Percentiles rank a stretch among this genome's conserved stretches.
phyloP scores from a whole-genome alignment of 2,797 vertebrate species.

The Anguilla megastoma region DNA sequence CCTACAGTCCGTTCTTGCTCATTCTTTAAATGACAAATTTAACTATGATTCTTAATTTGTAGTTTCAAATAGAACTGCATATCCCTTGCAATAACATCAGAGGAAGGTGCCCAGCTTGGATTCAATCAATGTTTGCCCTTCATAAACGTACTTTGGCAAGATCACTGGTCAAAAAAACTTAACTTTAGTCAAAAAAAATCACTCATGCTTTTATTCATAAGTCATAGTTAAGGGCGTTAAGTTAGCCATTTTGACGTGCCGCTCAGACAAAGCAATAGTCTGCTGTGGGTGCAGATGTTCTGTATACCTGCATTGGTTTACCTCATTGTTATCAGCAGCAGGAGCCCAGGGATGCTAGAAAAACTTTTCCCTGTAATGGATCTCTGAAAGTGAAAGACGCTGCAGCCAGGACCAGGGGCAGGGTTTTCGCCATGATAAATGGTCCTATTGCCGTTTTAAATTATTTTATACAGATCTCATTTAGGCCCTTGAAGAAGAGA shows the following conservation, averaged over 20 bases:
- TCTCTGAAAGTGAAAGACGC: conserved; percentile 55
- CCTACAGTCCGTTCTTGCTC: background rate
- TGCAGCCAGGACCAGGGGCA: conserved; percentile 61
- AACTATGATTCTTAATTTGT: background rate
- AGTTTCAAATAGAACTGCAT: background rate
- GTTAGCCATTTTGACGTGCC: conserved; percentile 24
- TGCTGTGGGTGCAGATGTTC: conserved; percentile 18
- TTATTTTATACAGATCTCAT: conserved; percentile 84
- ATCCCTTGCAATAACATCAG: background rate
- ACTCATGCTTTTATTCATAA: background rate
- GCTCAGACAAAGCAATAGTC: background rate
- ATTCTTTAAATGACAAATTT: background rate
- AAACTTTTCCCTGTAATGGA: conserved; percentile 48
- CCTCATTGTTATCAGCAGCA: background rate
- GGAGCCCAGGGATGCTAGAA: conserved; percentile 17
- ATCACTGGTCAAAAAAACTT: background rate
- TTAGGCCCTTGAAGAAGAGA: conserved; percentile 84
- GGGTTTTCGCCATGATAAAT: conserved; percentile 69
- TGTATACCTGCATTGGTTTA: conserved; percentile 18
- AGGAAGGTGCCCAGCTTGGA: background rate
- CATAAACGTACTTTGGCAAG: background rate
- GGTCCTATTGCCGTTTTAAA: conserved; percentile 77
- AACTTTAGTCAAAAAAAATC: background rate
- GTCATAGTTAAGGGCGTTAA: background rate
- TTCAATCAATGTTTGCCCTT: background rate